These are phyloP conservation scores for Oasisia sp. DNA, from an alignment of 2,888 invertebrate genomes.

Conservation along the genomic window DNA sequence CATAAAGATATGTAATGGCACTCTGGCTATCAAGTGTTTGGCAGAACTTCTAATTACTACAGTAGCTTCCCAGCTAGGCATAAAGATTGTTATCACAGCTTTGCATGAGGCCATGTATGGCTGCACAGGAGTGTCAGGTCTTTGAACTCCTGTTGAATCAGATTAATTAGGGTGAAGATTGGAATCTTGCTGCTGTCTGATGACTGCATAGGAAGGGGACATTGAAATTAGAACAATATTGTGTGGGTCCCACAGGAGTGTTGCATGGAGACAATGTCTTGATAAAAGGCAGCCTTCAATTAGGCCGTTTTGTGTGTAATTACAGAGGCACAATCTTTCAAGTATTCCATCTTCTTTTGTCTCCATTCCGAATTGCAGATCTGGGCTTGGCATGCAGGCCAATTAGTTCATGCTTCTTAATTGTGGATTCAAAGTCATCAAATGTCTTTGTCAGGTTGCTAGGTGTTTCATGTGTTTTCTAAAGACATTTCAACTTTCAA, in stretches of 20 bases:
- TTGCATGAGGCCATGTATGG: conserved; percentile 9
- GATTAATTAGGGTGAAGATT: conserved; percentile 17
- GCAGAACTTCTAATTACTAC: conserved; percentile 12
- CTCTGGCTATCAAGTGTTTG: background rate
- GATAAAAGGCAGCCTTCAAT: background rate
- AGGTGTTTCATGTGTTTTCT: background rate
- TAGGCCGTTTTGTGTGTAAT: conserved; percentile 13
- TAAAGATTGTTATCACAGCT: conserved; percentile 17
- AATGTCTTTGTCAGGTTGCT: background rate
- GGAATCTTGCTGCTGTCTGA: background rate
- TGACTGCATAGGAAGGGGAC: background rate
- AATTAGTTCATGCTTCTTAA: background rate
- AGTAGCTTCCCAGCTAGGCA: background rate
- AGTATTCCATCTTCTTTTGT: conserved; percentile 5
- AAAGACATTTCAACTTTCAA: background rate
- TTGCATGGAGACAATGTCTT: background rate
- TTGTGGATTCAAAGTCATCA: background rate
- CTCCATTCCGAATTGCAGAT: background rate
- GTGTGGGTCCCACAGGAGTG: background rate
- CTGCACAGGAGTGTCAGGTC: background rate
- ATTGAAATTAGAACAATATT: conserved; percentile 13
- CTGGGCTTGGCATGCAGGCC: background rate
- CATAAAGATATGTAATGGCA: conserved; percentile 7
- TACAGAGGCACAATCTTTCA: background rate
- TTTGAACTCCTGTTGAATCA: background rate